A percentile compares a stretch with the other conserved stretches of the same genome.
phyloP scores from a whole-genome alignment of 2,113 vertebrate genomes.

The Siniperca knerii region DNA sequence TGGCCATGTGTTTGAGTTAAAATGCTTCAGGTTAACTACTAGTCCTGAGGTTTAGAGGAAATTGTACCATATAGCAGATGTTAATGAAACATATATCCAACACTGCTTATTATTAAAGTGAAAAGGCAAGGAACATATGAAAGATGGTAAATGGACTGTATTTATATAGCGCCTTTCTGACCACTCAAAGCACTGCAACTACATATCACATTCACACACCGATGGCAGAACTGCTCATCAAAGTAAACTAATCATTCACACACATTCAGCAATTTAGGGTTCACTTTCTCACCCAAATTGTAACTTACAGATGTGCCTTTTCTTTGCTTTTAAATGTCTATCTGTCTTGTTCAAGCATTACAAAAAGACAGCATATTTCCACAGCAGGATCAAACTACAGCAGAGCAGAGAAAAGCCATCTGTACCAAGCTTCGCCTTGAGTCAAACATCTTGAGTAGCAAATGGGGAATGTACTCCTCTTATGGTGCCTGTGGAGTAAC shows the following conservation, averaged over 20 bases:
- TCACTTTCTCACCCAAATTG: not conserved
- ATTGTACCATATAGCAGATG: conserved; percentile 56
- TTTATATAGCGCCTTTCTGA: too few species aligned
- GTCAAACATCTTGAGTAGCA: conserved; percentile 74
- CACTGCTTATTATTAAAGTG: conserved; percentile 57
- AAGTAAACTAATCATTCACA: too few species aligned
- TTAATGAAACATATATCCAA: conserved; percentile 72
- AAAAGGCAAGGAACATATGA: conserved; percentile 37
- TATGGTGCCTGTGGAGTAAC: conserved; percentile 56
- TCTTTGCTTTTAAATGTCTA: conserved; percentile 27
- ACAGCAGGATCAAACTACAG: conserved; percentile 63
- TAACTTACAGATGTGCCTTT: conserved; percentile 32
- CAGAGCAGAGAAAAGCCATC: conserved; percentile 66
- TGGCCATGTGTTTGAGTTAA: conserved; percentile 58
- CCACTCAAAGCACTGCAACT: too few species aligned
- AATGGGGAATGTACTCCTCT: conserved; percentile 60
- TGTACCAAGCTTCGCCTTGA: conserved; percentile 60
- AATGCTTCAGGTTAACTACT: conserved; percentile 54
- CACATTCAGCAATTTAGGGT: too few species aligned
- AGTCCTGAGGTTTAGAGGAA: conserved; percentile 45
- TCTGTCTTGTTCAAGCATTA: conserved; percentile 47
- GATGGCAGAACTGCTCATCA: too few species aligned
- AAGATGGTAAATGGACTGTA: not conserved
- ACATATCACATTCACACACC: too few species aligned
- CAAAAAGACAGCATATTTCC: conserved; percentile 53